Percentiles rank a stretch among this genome's conserved stretches.
These are phyloP conservation scores for Protobothrops flavoviridis DNA, from an alignment of 2,113 vertebrate species.

Conservation along the genomic window DNA sequence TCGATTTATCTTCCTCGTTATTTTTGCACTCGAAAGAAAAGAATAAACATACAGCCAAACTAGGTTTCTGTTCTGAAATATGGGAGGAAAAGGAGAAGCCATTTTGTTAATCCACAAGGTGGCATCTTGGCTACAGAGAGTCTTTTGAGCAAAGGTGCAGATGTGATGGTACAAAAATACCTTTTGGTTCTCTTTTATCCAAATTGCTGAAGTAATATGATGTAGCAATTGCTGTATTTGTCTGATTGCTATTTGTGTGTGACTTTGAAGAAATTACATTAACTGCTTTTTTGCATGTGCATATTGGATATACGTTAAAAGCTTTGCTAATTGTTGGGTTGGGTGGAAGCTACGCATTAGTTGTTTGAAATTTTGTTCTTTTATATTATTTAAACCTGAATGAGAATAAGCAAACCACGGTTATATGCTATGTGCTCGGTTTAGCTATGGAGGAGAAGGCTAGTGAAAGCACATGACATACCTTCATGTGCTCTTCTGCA, in stretches of 20 bases:
- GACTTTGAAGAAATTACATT: conserved; percentile 6
- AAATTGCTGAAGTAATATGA: rapidly evolving
- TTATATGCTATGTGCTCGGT: neutral
- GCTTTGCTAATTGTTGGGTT: neutral
- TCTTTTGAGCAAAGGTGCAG: neutral
- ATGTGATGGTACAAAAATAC: neutral
- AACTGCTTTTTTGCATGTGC: too few species aligned
- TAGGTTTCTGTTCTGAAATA: neutral
- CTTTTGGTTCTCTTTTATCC: neutral
- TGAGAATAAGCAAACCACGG: neutral
- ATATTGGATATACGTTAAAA: neutral
- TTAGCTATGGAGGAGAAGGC: neutral
- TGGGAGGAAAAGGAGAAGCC: neutral
- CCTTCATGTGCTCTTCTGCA: neutral
- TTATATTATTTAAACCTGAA: neutral
- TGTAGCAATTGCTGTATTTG: neutral
- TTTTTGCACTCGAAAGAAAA: neutral
- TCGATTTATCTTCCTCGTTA: neutral
- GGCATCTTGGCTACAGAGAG: conserved; percentile 9
- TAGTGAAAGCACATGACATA: neutral
- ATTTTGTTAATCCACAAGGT: conserved; percentile 35
- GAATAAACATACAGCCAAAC: neutral
- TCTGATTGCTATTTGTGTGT: neutral
- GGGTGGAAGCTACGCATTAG: neutral
- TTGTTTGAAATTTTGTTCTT: neutral